A percentile compares a stretch with the other conserved stretches of the same genome.
These are phyloP conservation scores for Nibea coibor DNA, from an alignment of 2,113 vertebrate species.

Conservation along the genomic window DNA sequence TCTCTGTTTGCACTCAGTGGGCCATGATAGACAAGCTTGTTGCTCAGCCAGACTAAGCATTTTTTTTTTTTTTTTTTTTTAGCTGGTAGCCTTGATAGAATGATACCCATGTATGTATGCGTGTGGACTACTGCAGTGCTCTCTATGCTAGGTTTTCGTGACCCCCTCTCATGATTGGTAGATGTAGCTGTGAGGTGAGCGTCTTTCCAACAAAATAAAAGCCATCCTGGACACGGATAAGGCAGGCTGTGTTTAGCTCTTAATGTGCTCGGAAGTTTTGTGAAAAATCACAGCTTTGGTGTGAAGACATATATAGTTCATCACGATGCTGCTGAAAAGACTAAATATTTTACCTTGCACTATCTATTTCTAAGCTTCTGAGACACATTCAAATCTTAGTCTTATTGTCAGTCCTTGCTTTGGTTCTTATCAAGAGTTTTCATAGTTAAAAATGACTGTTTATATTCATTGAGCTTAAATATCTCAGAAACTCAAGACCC, in stretches of 20 bases:
- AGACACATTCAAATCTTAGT: too few species aligned
- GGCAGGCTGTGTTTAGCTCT: too few species aligned
- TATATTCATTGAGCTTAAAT: not conserved
- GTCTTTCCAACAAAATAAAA: not conserved
- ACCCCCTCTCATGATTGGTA: not conserved
- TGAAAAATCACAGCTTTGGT: not conserved
- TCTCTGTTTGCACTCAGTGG: conserved; percentile 59
- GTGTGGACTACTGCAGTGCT: not conserved
- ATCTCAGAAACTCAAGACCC: not conserved
- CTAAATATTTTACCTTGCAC: not conserved
- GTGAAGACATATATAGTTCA: not conserved
- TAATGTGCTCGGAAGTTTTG: not conserved
- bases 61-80: conserved; percentile 14
- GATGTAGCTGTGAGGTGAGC: not conserved
- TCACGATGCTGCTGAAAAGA: not conserved
- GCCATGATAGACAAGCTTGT: conserved; percentile 48
- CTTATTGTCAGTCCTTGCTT: not conserved
- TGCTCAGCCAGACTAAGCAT: conserved; percentile 25
- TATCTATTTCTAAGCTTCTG: not conserved
- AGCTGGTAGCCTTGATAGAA: conserved; percentile 1
- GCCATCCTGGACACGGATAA: too few species aligned
- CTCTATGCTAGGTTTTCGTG: not conserved
- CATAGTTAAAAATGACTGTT: not conserved
- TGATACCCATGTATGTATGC: not conserved
- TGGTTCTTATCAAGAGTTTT: not conserved